phyloP scores from a whole-genome alignment of 2,113 vertebrate genomes.

The Salvator merianae region DNA sequence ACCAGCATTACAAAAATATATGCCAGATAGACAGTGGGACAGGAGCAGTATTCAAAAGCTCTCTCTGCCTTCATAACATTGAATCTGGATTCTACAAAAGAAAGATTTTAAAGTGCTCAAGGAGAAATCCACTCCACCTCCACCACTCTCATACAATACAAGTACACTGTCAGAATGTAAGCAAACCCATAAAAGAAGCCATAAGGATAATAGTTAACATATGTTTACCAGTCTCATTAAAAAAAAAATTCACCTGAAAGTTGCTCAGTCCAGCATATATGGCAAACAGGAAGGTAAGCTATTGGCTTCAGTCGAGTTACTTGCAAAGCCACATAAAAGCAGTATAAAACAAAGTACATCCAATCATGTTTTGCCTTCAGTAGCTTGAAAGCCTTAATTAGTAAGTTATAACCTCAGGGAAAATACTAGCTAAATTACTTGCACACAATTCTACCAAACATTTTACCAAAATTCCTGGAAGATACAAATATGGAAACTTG shows the following conservation, averaged over 20 bases:
- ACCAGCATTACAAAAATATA: too few species aligned
- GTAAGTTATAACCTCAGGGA: not conserved
- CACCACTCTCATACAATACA: too few species aligned
- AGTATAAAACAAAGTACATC: not conserved
- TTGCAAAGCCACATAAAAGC: not conserved
- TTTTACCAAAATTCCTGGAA: not conserved
- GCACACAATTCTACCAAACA: not conserved
- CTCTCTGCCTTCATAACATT: too few species aligned
- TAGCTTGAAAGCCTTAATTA: not conserved
- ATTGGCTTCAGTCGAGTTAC: not conserved
- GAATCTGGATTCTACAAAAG: too few species aligned
- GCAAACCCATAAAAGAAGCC: too few species aligned
- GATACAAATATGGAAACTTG: not conserved
- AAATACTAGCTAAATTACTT: not conserved
- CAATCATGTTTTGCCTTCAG: not conserved
- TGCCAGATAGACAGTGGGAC: too few species aligned
- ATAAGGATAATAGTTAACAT: too few species aligned
- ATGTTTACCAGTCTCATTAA: not conserved
- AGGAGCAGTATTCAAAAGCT: too few species aligned
- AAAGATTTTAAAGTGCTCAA: too few species aligned
- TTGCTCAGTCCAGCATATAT: not conserved
- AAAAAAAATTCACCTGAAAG: not conserved
- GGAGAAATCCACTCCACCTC: too few species aligned
- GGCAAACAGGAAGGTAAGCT: not conserved
- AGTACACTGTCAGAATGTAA: too few species aligned